Evolutionary conservation across 2,888 invertebrate species (phyloP).

Genomic region (Drosophila quasianomalipes): DNA sequence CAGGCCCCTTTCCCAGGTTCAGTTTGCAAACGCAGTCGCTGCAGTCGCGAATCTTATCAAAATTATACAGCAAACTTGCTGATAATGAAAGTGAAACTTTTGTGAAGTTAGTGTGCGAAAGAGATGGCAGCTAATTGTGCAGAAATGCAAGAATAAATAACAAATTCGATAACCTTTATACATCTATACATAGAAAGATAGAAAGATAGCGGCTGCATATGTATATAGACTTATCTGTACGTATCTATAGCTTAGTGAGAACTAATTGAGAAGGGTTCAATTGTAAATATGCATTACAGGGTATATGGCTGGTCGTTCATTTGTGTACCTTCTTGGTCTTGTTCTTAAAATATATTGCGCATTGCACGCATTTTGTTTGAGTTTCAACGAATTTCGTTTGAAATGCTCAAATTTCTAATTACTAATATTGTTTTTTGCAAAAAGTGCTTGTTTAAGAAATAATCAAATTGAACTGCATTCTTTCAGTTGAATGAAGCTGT

Average conservation of each 20-base stretch:
- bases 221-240: background rate
- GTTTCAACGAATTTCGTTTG: slow-evolving; percentile 19
- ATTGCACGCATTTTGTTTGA: slow-evolving; percentile 47
- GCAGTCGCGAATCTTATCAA: slow-evolving; percentile 67
- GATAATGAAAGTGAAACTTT: slow-evolving; percentile 68
- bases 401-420: slow-evolving; percentile 39
- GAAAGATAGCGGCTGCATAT: background rate
- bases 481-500: background rate
- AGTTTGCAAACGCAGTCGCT: slow-evolving; percentile 65
- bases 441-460: background rate
- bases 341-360: slow-evolving; percentile 54
- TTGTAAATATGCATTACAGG: slow-evolving; percentile 4
- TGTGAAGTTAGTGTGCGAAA: slow-evolving; percentile 12
- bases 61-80: slow-evolving; percentile 48
- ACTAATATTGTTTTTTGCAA: slow-evolving; percentile 3
- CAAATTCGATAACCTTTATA: background rate
- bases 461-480: background rate
- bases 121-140: slow-evolving; percentile 12
- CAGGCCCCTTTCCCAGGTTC: slow-evolving; percentile 1
- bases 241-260: background rate
- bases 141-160: slow-evolving; percentile 42
- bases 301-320: slow-evolving; percentile 14
- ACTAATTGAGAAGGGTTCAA: background rate
- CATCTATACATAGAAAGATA: background rate
- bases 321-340: background rate